Percentiles rank a stretch among this genome's conserved stretches.
These are phyloP conservation scores for Falco punctatus DNA, from an alignment of 2,113 vertebrate genomes.

Conservation along the genomic window DNA sequence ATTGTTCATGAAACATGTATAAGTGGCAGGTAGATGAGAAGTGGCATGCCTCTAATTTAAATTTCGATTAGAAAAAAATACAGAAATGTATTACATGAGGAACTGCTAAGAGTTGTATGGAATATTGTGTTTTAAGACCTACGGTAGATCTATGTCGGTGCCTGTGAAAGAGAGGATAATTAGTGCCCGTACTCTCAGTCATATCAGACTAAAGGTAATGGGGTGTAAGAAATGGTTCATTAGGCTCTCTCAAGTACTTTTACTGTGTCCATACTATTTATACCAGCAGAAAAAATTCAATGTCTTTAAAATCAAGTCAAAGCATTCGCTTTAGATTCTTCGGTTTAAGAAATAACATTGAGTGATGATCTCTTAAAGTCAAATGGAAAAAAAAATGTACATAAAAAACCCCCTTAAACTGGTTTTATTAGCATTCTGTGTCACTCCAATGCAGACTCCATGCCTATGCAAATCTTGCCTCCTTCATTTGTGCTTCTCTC, in stretches of 20 bases:
- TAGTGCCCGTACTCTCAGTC: constrained; percentile 81
- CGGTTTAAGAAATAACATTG: constrained; percentile 71
- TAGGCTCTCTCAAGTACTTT: constrained; percentile 85
- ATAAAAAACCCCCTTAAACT: constrained; percentile 26
- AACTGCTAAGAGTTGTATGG: constrained; percentile 69
- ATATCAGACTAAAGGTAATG: constrained; percentile 87
- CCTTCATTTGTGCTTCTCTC: constrained; percentile 4
- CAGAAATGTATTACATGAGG: constrained; percentile 68
- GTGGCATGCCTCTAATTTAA: constrained; percentile 72
- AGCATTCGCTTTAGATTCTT: constrained; percentile 74
- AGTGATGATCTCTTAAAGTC: constrained; percentile 72
- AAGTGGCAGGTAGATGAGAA: constrained; percentile 64
- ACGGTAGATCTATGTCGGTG: constrained; percentile 77
- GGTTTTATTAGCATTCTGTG: constrained; percentile 47
- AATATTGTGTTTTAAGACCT: constrained; percentile 80
- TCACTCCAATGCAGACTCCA: background rate
- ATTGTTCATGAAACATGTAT: constrained; percentile 66
- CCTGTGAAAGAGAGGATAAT: constrained; percentile 81
- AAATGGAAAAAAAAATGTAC: constrained; percentile 59
- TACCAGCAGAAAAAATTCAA: constrained; percentile 79
- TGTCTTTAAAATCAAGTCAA: constrained; percentile 81
- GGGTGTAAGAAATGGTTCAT: constrained; percentile 87
- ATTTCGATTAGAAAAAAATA: constrained; percentile 75
- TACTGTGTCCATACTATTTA: constrained; percentile 86
- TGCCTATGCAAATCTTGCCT: constrained; percentile 27